Evolutionary conservation across 1,140 invertebrate species (phyloP).

Genomic region (Zaprionus lachaisei): DNA sequence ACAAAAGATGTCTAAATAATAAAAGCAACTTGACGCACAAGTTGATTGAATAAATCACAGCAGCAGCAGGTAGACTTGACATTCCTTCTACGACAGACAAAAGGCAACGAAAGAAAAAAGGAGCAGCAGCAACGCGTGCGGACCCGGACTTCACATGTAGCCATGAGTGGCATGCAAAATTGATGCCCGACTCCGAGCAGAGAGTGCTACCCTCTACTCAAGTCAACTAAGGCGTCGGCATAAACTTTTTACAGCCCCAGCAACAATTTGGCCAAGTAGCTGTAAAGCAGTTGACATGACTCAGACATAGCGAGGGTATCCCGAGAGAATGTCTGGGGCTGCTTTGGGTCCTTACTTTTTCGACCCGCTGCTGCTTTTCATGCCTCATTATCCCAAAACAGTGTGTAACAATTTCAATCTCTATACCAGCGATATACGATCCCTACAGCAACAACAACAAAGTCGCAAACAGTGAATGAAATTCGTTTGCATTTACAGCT

Average conservation of each 20-base stretch:
- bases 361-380: conserved; percentile 44
- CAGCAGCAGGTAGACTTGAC: conserved; percentile 67
- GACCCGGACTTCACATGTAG: conserved; percentile 34
- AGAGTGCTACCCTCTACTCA: not conserved
- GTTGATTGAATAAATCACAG: conserved; percentile 82
- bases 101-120: conserved; percentile 10
- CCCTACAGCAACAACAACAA: not conserved
- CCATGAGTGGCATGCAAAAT: conserved; percentile 58
- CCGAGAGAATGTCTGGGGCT: not conserved
- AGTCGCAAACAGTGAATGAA: conserved; percentile 1
- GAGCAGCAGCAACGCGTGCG: not conserved
- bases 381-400: conserved; percentile 69
- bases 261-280: conserved; percentile 77
- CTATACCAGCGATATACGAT: conserved; percentile 3
- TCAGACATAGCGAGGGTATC: conserved; percentile 32
- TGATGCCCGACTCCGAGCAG: conserved; percentile 35
- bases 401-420: conserved; percentile 62
- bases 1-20: conserved; percentile 76
- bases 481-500: conserved; percentile 58
- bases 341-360: not conserved
- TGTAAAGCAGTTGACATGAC: conserved; percentile 58
- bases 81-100: not conserved
- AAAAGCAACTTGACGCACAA: conserved; percentile 69
- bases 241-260: conserved; percentile 58
- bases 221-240: conserved; percentile 37